phyloP scores from a whole-genome alignment of 2,888 invertebrate genomes.

The Acleris literana region DNA sequence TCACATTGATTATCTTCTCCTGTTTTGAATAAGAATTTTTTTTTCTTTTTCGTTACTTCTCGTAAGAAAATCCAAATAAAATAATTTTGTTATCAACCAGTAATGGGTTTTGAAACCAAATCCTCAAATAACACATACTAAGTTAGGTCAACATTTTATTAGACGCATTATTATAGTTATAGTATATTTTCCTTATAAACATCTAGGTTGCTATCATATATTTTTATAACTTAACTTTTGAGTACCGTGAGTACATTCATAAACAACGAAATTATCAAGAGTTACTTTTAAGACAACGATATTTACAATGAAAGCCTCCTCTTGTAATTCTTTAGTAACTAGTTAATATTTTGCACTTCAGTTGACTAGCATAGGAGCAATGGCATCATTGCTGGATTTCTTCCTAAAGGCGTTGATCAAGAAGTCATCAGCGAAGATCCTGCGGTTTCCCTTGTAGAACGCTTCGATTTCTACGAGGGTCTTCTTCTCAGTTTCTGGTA shows the following conservation, averaged over 20 bases:
- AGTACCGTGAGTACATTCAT: not conserved
- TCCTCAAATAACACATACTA: not conserved
- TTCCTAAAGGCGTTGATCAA: slow-evolving; percentile 70
- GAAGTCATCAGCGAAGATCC: slow-evolving; percentile 72
- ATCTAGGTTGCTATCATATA: not conserved
- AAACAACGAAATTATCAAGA: not conserved
- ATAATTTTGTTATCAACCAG: no score
- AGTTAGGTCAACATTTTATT: slow-evolving; percentile 1
- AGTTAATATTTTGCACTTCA: slow-evolving; percentile 10
- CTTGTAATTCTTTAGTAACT: not conserved
- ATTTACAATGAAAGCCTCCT: slow-evolving; percentile 6
- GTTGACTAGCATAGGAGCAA: slow-evolving; percentile 70
- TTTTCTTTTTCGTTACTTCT: no score
- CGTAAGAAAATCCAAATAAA: no score
- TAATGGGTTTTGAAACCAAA: not conserved
- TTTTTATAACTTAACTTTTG: not conserved
- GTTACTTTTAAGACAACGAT: not conserved
- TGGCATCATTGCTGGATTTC: slow-evolving; percentile 52
- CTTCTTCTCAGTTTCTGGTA: slow-evolving; percentile 83
- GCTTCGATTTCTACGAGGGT: slow-evolving; percentile 80
- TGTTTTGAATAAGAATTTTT: no score
- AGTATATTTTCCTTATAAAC: not conserved
- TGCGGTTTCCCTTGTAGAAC: slow-evolving; percentile 68
- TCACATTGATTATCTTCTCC: no score
- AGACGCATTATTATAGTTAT: no score